Percentiles rank a stretch among this genome's conserved stretches.
phyloP scores from a whole-genome alignment of 2,888 invertebrate genomes.

The Lithophane semibrunnea region DNA sequence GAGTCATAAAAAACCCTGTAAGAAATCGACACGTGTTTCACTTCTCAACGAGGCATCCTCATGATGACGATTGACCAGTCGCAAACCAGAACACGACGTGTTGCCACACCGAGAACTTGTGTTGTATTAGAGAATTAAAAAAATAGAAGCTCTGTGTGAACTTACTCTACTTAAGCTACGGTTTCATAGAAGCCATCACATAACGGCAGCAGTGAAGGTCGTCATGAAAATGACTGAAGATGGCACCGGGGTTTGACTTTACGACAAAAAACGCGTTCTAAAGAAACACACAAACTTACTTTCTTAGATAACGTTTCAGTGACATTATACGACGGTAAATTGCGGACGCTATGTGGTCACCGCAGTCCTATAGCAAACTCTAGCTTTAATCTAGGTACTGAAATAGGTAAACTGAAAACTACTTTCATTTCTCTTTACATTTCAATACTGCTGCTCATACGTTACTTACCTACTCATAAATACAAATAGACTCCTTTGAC shows the following conservation, averaged over 20 bases:
- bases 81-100: no score
- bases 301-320: not conserved
- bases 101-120: not conserved
- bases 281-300: not conserved
- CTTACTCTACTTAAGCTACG: not conserved
- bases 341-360: not conserved
- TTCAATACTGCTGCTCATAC: slow-evolving; percentile 2
- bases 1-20: no score
- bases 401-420: not conserved
- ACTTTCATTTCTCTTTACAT: slow-evolving; percentile 8
- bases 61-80: no score
- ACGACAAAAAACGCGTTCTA: not conserved
- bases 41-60: no score
- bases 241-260: not conserved
- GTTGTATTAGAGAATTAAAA: not conserved
- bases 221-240: not conserved
- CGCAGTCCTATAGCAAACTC: not conserved
- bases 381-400: not conserved
- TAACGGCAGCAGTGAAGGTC: not conserved
- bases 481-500: slow-evolving; percentile 39
- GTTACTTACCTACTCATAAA: slow-evolving; percentile 26
- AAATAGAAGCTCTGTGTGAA: not conserved
- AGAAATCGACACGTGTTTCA: no score
- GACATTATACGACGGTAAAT: not conserved
- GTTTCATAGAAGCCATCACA: not conserved